A percentile compares a stretch with the other conserved stretches of the same genome.
phyloP scores from a whole-genome alignment of 1,140 invertebrate genomes.

The Drosophila ohnishii region DNA sequence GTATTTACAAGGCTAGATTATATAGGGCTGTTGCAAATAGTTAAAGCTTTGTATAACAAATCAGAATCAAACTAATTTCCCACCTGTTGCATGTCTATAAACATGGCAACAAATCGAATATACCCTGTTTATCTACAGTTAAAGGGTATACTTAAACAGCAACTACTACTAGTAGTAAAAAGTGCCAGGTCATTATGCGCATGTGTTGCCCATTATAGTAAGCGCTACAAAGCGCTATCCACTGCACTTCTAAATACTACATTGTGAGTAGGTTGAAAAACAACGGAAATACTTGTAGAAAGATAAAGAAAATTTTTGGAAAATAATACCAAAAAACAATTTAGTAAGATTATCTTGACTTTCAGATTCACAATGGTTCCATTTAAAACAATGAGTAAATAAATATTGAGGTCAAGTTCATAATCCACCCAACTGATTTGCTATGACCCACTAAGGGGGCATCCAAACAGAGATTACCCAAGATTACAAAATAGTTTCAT shows the following conservation, averaged over 20 bases:
- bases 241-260: constrained; percentile 6
- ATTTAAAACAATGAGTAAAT: background rate
- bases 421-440: background rate
- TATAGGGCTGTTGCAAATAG: background rate
- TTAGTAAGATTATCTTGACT: background rate
- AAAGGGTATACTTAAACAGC: constrained; percentile 1
- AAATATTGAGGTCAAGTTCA: background rate
- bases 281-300: background rate
- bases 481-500: too few species aligned
- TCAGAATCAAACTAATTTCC: too few species aligned
- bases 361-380: background rate
- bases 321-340: background rate
- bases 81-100: too few species aligned
- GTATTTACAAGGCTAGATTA: background rate
- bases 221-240: constrained; percentile 3
- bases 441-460: background rate
- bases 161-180: constrained; percentile 26
- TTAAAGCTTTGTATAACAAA: background rate
- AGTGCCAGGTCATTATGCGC: constrained; percentile 60
- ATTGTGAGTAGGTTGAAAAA: background rate
- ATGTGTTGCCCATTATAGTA: constrained; percentile 57
- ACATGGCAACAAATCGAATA: background rate
- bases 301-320: background rate
- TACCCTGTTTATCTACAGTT: background rate
- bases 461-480: background rate